A percentile compares a stretch with the other conserved stretches of the same genome.
Evolutionary conservation across 23 tunicate genomes (phyloP).

Genomic region (Ciona savignyi): DNA sequence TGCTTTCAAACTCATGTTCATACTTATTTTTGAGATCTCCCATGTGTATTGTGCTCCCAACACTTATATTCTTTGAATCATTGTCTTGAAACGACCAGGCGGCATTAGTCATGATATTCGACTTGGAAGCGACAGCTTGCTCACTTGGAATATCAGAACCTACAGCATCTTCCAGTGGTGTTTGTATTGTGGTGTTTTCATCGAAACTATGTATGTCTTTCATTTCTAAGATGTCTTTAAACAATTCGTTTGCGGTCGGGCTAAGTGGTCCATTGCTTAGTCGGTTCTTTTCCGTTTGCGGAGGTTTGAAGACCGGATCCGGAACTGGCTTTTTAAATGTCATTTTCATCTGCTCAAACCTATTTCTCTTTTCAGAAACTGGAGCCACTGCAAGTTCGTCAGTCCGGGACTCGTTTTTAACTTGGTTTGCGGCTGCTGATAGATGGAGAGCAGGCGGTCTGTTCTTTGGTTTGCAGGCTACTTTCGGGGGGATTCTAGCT

Average conservation of each 20-base stretch:
- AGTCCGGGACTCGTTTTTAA: constrained; percentile 1
- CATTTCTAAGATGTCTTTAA: constrained; percentile 51
- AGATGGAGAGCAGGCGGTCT: not conserved
- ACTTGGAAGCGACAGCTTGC: not conserved
- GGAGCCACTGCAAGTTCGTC: constrained; percentile 20
- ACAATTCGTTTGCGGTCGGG: constrained; percentile 29
- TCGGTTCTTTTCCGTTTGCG: not conserved
- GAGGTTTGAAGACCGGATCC: constrained; percentile 27
- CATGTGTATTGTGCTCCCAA: constrained; percentile 4
- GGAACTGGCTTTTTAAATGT: constrained; percentile 41
- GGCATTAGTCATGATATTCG: constrained; percentile 2
- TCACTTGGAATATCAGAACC: not conserved
- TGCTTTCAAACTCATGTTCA: constrained; percentile 24
- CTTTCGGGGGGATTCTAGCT: constrained; percentile 26
- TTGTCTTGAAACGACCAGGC: constrained; percentile 12
- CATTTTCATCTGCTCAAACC: constrained; percentile 39
- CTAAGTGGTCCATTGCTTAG: not conserved
- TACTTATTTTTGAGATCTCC: constrained; percentile 11
- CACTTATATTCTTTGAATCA: constrained; percentile 4
- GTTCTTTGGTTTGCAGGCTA: constrained; percentile 34
- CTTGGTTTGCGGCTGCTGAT: not conserved
- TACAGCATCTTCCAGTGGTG: not conserved
- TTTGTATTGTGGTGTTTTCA: not conserved
- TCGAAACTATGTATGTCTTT: constrained; percentile 19
- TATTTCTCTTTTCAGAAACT: constrained; percentile 21